These are phyloP conservation scores for Rhabdophis nuchalis DNA, from an alignment of 2,797 vertebrate genomes.

Conservation along the genomic window DNA sequence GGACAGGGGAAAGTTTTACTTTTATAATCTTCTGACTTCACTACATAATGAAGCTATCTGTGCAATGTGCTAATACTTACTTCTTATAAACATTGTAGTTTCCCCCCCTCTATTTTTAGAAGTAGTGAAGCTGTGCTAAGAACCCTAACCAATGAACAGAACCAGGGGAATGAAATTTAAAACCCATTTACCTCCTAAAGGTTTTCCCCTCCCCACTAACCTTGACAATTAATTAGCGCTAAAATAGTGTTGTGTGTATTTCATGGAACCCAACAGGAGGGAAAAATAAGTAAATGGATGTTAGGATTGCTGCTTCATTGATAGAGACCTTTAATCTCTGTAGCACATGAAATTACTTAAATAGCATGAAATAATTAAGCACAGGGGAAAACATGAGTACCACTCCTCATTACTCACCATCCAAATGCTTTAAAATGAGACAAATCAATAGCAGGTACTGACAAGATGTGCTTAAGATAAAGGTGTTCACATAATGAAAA, in stretches of 20 bases:
- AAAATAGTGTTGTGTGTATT: not conserved
- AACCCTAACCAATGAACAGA: not conserved
- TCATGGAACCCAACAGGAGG: not conserved
- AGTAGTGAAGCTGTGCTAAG: not conserved
- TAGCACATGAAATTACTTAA: conserved; percentile 4
- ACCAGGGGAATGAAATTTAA: not conserved
- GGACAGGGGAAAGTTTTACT: not conserved
- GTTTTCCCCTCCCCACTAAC: not conserved
- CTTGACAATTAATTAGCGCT: conserved; percentile 25
- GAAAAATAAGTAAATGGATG: not conserved
- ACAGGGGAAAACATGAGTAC: not conserved
- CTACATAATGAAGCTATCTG: not conserved
- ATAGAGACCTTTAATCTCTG: conserved; percentile 1
- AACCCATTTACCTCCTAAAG: not conserved
- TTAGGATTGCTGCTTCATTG: not conserved
- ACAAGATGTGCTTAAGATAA: not conserved
- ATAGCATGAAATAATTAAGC: conserved; percentile 4
- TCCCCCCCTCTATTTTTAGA: not conserved
- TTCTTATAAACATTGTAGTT: not conserved
- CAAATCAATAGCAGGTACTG: not conserved
- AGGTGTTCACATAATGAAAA: not conserved
- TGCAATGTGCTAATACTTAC: not conserved
- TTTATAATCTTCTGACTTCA: not conserved
- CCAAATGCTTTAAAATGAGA: not conserved
- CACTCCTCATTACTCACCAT: not conserved